These are phyloP conservation scores for Luffia ferchaultella DNA, from an alignment of 2,888 invertebrate species.

Conservation along the genomic window DNA sequence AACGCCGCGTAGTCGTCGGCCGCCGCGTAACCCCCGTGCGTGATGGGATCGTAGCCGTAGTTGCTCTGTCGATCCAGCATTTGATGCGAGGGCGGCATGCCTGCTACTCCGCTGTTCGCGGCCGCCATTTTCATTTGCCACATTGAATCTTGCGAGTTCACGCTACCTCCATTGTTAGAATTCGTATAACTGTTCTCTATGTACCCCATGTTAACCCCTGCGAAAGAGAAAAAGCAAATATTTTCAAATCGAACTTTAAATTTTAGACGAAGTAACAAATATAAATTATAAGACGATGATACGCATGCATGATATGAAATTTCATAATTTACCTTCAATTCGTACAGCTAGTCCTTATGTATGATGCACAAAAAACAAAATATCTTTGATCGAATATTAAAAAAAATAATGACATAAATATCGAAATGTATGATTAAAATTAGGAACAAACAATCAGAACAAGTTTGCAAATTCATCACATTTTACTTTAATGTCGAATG, in stretches of 20 bases:
- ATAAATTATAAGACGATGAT: not conserved
- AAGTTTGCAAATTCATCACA: too few species aligned
- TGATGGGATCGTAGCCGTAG: slow-evolving; percentile 80
- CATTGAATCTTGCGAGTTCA: slow-evolving; percentile 92
- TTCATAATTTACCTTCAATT: slow-evolving; percentile 5
- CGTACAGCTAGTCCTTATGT: not conserved
- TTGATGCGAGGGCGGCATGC: slow-evolving; percentile 61
- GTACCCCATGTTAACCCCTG: slow-evolving; percentile 89
- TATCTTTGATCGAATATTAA: not conserved
- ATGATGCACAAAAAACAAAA: not conserved
- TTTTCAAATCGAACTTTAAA: not conserved
- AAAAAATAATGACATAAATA: too few species aligned
- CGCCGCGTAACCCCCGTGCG: slow-evolving; percentile 84
- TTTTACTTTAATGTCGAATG: too few species aligned
- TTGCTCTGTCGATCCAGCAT: slow-evolving; percentile 73
- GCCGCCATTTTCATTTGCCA: slow-evolving; percentile 95
- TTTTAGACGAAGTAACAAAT: not conserved
- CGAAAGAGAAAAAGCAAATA: slow-evolving; percentile 15
- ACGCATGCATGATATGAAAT: slow-evolving; percentile 1
- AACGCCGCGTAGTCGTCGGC: slow-evolving; percentile 87
- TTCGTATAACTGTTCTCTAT: slow-evolving; percentile 93
- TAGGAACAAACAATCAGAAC: too few species aligned
- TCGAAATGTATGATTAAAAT: too few species aligned
- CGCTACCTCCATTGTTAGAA: slow-evolving; percentile 94
- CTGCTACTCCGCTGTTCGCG: slow-evolving; percentile 72